phyloP scores from a whole-genome alignment of 2,888 invertebrate species.

The Macaria liturata region DNA sequence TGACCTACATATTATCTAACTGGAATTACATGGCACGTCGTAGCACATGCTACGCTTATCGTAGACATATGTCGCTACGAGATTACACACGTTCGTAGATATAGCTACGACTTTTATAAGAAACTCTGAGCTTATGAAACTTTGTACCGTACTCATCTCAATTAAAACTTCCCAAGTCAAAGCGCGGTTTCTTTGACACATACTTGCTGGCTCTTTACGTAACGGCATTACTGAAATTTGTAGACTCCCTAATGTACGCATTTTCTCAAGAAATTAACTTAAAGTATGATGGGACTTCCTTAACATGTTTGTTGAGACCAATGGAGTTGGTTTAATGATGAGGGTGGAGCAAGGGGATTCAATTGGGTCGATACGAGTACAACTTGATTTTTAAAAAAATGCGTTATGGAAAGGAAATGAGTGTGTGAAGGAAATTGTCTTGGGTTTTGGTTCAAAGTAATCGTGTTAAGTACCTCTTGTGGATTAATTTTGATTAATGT shows the following conservation, averaged over 20 bases:
- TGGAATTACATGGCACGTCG: background rate
- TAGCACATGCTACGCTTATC: background rate
- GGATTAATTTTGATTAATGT: no score
- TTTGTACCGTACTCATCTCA: constrained; percentile 2
- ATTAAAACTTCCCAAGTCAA: constrained; percentile 6
- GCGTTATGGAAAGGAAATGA: no score
- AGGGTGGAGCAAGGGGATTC: background rate
- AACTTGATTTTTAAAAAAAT: no score
- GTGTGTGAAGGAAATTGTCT: no score
- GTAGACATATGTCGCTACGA: no score
- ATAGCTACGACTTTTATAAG: background rate
- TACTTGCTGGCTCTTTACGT: constrained; percentile 15
- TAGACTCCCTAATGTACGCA: constrained; percentile 16
- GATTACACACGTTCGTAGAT: no score
- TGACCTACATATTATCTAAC: no score
- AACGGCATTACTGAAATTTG: constrained; percentile 22
- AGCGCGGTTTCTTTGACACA: constrained; percentile 22
- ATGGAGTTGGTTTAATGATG: constrained; percentile 14
- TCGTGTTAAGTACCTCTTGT: no score
- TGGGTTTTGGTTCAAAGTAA: no score
- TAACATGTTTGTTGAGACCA: constrained; percentile 24
- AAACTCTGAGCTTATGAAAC: background rate
- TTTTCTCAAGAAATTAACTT: constrained; percentile 28
- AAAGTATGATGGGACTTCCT: constrained; percentile 28
- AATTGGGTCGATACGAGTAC: background rate